Evolutionary conservation across 2,113 vertebrate species (phyloP).

Genomic region (Sisor rabdophorus): DNA sequence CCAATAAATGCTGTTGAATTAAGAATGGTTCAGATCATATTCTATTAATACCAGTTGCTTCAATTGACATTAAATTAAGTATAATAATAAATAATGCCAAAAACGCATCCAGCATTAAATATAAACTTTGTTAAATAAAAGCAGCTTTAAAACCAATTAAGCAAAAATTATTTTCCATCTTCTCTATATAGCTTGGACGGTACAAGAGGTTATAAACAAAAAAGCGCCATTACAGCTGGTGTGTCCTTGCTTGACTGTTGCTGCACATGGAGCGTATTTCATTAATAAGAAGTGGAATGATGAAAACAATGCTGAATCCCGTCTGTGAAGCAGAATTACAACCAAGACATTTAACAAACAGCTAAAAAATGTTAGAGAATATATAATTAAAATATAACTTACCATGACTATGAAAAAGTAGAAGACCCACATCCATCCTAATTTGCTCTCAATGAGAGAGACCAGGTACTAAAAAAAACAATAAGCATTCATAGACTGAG

Average conservation of each 20-base stretch:
- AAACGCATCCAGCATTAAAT: neutral
- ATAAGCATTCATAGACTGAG: neutral
- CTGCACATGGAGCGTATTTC: constrained; percentile 73
- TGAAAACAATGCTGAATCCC: constrained; percentile 81
- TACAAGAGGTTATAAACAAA: neutral
- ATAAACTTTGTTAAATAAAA: neutral
- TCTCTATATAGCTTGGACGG: neutral
- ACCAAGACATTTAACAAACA: neutral
- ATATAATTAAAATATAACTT: constrained; percentile 52
- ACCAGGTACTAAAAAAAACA: constrained; percentile 80
- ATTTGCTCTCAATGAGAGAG: constrained; percentile 85
- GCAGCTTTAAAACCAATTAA: constrained; percentile 14
- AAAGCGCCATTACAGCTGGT: constrained; percentile 59
- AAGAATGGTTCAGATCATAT: constrained; percentile 15
- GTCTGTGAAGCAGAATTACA: constrained; percentile 69
- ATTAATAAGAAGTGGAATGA: constrained; percentile 75
- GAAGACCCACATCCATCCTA: constrained; percentile 92
- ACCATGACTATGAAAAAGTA: constrained; percentile 97
- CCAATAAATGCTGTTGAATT: neutral
- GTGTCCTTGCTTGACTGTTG: constrained; percentile 56
- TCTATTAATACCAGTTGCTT: neutral
- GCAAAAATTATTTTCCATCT: neutral
- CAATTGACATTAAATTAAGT: neutral
- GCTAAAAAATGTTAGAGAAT: neutral
- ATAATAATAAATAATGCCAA: neutral